A percentile compares a stretch with the other conserved stretches of the same genome.
These are phyloP conservation scores for Oryzias celebensis DNA, from an alignment of 2,113 vertebrate species.

Conservation along the genomic window DNA sequence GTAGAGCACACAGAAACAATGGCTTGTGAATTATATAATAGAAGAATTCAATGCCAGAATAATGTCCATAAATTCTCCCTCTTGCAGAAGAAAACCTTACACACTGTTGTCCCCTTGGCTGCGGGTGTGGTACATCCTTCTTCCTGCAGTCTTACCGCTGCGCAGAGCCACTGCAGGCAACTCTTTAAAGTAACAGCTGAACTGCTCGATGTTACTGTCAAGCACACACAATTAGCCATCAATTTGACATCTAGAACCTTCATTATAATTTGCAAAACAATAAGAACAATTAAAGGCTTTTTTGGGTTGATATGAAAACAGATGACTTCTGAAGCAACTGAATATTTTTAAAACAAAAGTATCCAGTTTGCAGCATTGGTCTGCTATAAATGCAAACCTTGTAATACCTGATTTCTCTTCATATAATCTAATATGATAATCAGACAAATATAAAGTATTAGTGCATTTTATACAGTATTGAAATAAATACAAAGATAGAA, in stretches of 20 bases:
- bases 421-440: no score
- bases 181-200: constrained; percentile 98
- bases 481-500: no score
- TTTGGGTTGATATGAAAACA: no score
- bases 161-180: constrained; percentile 93
- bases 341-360: no score
- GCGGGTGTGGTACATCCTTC: constrained; percentile 94
- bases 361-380: no score
- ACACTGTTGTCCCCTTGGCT: constrained; percentile 96
- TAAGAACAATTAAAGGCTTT: no score
- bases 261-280: no score
- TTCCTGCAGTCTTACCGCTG: constrained; percentile 94
- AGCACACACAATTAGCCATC: constrained; percentile 11
- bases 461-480: no score
- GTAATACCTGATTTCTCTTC: no score
- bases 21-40: background rate
- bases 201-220: constrained; percentile 93
- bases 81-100: constrained; percentile 81
- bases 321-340: no score
- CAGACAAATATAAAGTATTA: no score
- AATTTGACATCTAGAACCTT: background rate
- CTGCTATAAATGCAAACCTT: no score
- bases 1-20: background rate
- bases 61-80: constrained; percentile 23
- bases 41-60: constrained; percentile 8